Evolutionary conservation across 2,113 vertebrate species (phyloP), one percentile per base, ranked within the genome.

Genomic region (Nothobranchius furzeri): DNA sequence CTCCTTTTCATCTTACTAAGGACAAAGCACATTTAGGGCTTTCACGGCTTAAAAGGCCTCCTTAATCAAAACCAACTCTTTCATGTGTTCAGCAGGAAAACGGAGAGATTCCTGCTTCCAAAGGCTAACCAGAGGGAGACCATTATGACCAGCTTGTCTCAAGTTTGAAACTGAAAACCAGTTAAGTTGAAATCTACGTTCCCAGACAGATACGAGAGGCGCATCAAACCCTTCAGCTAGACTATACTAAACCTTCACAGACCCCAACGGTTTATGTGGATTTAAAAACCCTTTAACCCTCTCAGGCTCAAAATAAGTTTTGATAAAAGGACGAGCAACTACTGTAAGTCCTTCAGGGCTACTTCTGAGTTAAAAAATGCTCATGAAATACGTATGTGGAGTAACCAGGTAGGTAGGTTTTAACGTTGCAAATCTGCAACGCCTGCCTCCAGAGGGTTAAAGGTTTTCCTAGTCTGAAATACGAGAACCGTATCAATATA

Each of bases 1-100:
- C 75, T 86, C 61, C 81, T 88, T 90, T 88, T 90, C 75, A 90
- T 88, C 85, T 90, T 87, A 84, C 75, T 84, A 88, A 87, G 88
- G 83, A 88, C 85, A 88, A 87, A 88, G 87, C 87, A 87, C 78
- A 87, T 85, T 87, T 82, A 84, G 82, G 83, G 78, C 83, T 90
- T 86, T 79, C 83, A 78, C 70, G 66, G 86, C 88, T 88, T 88
- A 85, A 88, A 88, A 88, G 77, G 75, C 79, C 85, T 82, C 81
- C 79, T 83, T 90, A 86, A 90, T 90, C 88, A 88, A 87, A 86
- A 87, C 68, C 79, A 80, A 80, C 71, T 81, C 86, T 88, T 90
- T 90, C 83, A 87, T 87, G 88, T 85, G 63, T 75, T 87, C 81
- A 86, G 82, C 77, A 90, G 69, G 84, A 77, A 51, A 82, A 59